Percentiles rank a stretch among this genome's conserved stretches.
Evolutionary conservation across 2,888 invertebrate species (phyloP).

Genomic region (Prosopocoilus inquinatus): DNA sequence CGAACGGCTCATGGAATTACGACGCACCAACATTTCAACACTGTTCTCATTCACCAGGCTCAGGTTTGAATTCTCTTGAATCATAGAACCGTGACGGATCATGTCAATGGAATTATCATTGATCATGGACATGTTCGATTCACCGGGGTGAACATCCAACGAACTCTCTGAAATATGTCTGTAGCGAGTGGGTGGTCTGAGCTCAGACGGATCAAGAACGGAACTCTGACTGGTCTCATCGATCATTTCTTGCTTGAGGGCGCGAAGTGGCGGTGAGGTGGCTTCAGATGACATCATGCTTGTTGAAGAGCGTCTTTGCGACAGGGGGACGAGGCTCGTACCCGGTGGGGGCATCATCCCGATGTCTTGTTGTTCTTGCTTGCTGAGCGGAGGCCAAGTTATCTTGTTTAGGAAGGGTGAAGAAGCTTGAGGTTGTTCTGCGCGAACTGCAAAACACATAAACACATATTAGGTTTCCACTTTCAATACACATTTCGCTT

Average conservation of each 20-base stretch:
- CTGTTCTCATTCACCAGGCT: slow-evolving; percentile 43
- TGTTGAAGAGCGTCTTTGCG: slow-evolving; percentile 63
- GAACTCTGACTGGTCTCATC: slow-evolving; percentile 74
- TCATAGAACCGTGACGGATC: slow-evolving; percentile 42
- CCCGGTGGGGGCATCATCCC: slow-evolving; percentile 72
- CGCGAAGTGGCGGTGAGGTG: slow-evolving; percentile 54
- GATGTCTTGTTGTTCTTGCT: slow-evolving; percentile 55
- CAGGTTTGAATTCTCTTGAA: slow-evolving; percentile 44
- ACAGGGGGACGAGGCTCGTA: slow-evolving; percentile 58
- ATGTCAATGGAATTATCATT: slow-evolving; percentile 56
- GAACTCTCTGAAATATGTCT: slow-evolving; percentile 49
- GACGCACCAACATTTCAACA: slow-evolving; percentile 39
- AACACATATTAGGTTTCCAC: slow-evolving; percentile 39
- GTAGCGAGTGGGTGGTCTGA: slow-evolving; percentile 39
- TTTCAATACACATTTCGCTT: slow-evolving; percentile 27
- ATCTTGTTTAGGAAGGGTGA: slow-evolving; percentile 38
- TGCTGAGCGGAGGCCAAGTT: slow-evolving; percentile 48
- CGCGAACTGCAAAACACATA: slow-evolving; percentile 47
- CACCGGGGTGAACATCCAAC: slow-evolving; percentile 49
- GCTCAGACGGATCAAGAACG: slow-evolving; percentile 46
- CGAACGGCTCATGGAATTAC: slow-evolving; percentile 30
- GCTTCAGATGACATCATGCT: slow-evolving; percentile 56
- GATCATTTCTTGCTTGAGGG: slow-evolving; percentile 64
- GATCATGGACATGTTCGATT: slow-evolving; percentile 49
- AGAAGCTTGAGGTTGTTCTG: slow-evolving; percentile 28